These are phyloP conservation scores for Aldabrachelys gigantea DNA, from an alignment of 2,113 vertebrate species.

Conservation along the genomic window DNA sequence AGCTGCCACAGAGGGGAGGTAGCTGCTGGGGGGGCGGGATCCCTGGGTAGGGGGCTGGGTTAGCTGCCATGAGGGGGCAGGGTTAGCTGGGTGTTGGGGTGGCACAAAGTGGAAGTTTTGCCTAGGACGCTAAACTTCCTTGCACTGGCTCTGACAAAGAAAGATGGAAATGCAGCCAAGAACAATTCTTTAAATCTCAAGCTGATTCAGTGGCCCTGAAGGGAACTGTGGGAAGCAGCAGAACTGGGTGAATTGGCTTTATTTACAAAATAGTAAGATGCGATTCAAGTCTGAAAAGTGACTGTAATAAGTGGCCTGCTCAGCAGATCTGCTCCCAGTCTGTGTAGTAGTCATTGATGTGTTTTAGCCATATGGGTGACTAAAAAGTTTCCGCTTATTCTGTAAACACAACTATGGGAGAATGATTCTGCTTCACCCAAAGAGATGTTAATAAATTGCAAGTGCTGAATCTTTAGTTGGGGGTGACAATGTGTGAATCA, in stretches of 20 bases:
- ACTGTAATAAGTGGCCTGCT: background rate
- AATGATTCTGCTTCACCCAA: background rate
- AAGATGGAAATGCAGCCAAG: background rate
- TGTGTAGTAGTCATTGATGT: background rate
- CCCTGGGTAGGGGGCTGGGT: too few species aligned
- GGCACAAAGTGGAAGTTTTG: too few species aligned
- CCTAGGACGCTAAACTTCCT: too few species aligned
- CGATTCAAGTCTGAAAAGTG: background rate
- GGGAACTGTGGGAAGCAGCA: background rate
- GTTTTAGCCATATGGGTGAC: background rate
- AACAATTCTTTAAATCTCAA: background rate
- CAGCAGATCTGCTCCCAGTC: background rate
- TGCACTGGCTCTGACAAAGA: too few species aligned
- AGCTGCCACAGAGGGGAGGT: too few species aligned
- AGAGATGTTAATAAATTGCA: background rate
- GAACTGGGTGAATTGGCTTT: background rate
- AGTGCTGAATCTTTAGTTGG: background rate
- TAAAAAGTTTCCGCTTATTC: accelerated
- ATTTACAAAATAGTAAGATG: background rate
- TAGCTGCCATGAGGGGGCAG: too few species aligned
- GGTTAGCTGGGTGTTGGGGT: too few species aligned
- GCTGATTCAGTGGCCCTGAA: background rate
- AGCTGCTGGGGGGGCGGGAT: too few species aligned
- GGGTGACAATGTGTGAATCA: background rate
- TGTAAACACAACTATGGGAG: accelerated